phyloP scores from a whole-genome alignment of 2,888 invertebrate species.

The Temnothorax rugatulus region DNA sequence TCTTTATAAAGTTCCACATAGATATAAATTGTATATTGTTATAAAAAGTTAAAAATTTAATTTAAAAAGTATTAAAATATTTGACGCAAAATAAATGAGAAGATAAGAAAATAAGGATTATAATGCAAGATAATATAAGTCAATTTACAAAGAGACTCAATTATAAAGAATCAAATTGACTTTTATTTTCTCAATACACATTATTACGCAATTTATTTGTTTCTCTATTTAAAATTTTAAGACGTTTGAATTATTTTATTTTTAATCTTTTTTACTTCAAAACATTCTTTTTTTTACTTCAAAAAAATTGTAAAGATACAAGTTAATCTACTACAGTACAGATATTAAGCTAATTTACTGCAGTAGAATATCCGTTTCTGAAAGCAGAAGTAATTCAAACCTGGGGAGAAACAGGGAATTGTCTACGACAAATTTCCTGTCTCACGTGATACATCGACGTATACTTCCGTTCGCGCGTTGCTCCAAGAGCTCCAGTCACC shows the following conservation, averaged over 20 bases:
- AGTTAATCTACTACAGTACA: background rate
- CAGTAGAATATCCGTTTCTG: background rate
- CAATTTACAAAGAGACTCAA: background rate
- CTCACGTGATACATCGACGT: conserved; percentile 35
- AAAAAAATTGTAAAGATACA: background rate
- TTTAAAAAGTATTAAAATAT: background rate
- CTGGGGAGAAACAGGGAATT: conserved; percentile 1
- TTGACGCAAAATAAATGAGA: background rate
- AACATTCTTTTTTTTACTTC: background rate
- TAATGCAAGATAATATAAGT: background rate
- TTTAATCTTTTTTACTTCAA: background rate
- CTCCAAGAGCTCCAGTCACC: conserved; percentile 56
- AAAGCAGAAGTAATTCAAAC: conserved; percentile 30
- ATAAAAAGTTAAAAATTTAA: background rate
- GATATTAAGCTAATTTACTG: background rate
- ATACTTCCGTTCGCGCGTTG: conserved; percentile 20
- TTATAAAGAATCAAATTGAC: background rate
- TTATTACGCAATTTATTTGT: background rate
- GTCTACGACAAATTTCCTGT: conserved; percentile 37
- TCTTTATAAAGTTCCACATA: background rate
- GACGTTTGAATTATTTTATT: background rate
- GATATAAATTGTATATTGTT: background rate
- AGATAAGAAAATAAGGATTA: background rate
- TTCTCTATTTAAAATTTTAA: background rate
- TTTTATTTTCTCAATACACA: background rate